Evolutionary conservation across 1,140 invertebrate species (phyloP).

Genomic region (Drosophila equinoxialis): DNA sequence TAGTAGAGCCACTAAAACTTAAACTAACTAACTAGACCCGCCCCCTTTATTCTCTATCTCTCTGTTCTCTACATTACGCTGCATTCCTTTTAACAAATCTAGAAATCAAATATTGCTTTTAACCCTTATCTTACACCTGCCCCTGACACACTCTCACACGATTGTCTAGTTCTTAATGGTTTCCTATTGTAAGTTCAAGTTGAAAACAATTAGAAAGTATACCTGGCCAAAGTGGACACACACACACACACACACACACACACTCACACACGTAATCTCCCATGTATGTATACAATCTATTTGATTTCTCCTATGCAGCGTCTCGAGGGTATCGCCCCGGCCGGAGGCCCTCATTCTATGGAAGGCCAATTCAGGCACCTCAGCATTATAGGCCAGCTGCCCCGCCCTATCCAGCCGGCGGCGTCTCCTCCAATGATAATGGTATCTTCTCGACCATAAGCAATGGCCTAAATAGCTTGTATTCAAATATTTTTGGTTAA

Average conservation of each 20-base stretch:
- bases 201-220: background rate
- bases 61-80: too few species aligned
- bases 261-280: background rate
- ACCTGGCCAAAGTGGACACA: too few species aligned
- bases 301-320: slow-evolving; percentile 48
- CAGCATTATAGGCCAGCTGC: slow-evolving; percentile 84
- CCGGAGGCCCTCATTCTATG: slow-evolving; percentile 48
- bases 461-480: slow-evolving; percentile 89
- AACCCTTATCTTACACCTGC: background rate
- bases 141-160: background rate
- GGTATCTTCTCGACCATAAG: slow-evolving; percentile 90
- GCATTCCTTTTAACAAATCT: background rate
- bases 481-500: slow-evolving; percentile 89
- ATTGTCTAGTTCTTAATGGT: slow-evolving; percentile 21
- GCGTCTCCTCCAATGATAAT: slow-evolving; percentile 71
- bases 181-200: slow-evolving; percentile 18
- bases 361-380: slow-evolving; percentile 59
- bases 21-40: background rate
- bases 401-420: slow-evolving; percentile 62
- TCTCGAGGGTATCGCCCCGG: slow-evolving; percentile 56
- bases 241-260: background rate
- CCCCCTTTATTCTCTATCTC: too few species aligned
- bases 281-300: slow-evolving; percentile 11
- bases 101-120: slow-evolving; percentile 16
- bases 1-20: slow-evolving; percentile 16